phyloP scores from a whole-genome alignment of 2,113 vertebrate species.

The Gymnarchus niloticus region DNA sequence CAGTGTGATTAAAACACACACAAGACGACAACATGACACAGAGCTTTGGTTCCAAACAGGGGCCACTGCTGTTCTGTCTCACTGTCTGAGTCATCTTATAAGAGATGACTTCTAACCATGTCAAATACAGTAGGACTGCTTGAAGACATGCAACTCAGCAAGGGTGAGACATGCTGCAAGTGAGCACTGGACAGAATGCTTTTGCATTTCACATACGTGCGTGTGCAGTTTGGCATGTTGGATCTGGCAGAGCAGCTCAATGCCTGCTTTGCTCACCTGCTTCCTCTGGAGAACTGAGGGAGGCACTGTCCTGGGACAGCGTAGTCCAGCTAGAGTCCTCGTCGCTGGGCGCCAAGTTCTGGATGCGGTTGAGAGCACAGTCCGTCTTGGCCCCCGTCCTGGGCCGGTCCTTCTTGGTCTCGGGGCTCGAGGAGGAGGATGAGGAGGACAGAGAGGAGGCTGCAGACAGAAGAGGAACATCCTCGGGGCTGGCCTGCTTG shows the following conservation, averaged over 20 bases:
- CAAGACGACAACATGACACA: too few species aligned
- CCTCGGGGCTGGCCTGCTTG: slow-evolving; percentile 75
- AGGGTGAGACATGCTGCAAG: too few species aligned
- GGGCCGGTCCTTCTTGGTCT: slow-evolving; percentile 90
- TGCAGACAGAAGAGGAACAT: slow-evolving; percentile 69
- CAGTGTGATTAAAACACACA: too few species aligned
- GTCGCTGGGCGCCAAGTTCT: slow-evolving; percentile 89
- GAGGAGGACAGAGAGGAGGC: slow-evolving; percentile 56
- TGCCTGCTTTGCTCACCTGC: slow-evolving; percentile 62
- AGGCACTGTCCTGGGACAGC: slow-evolving; percentile 87
- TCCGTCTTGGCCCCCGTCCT: slow-evolving; percentile 91
- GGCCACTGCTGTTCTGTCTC: too few species aligned
- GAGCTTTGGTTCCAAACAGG: too few species aligned
- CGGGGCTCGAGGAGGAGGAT: slow-evolving; percentile 78
- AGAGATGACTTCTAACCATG: too few species aligned
- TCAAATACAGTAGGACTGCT: too few species aligned
- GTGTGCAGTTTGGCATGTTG: background rate
- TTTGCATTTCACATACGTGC: background rate
- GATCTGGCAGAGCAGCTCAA: background rate
- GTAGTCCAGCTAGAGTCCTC: slow-evolving; percentile 98
- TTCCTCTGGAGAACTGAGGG: slow-evolving; percentile 77
- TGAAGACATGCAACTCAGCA: too few species aligned
- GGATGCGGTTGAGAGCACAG: slow-evolving; percentile 89
- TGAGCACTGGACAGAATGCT: background rate
- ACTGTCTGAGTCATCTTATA: too few species aligned